Percentiles rank a stretch among this genome's conserved stretches.
phyloP scores from a whole-genome alignment of 2,797 vertebrate species.

The Eleutherodactylus coqui region DNA sequence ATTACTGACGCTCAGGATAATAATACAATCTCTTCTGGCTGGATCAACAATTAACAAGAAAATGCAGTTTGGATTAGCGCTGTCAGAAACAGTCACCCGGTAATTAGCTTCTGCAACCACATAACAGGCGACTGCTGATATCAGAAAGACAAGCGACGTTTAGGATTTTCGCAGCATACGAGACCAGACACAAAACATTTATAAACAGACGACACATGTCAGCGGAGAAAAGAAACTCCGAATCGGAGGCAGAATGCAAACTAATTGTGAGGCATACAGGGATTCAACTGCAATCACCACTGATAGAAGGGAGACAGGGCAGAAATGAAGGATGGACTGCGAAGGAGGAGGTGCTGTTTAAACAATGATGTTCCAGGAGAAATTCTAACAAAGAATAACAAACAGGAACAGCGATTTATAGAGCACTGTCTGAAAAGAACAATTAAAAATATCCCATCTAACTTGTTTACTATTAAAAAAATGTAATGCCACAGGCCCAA shows the following conservation, averaged over 20 bases:
- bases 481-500: neutral
- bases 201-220: conserved; percentile 63
- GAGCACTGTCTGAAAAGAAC: neutral
- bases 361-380: conserved; percentile 7
- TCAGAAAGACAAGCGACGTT: conserved; percentile 54
- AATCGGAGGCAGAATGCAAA: conserved; percentile 52
- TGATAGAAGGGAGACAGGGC: conserved; percentile 39
- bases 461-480: neutral
- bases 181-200: conserved; percentile 65
- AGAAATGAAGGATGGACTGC: conserved; percentile 23
- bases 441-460: neutral
- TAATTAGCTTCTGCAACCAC: conserved; percentile 67
- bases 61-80: conserved; percentile 67
- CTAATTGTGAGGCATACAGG: conserved; percentile 50
- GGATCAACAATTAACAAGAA: conserved; percentile 64
- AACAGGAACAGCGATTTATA: conserved; percentile 1
- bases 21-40: conserved; percentile 57
- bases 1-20: neutral
- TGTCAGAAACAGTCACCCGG: conserved; percentile 68
- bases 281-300: conserved; percentile 39
- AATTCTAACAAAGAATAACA: conserved; percentile 15
- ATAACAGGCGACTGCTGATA: conserved; percentile 63
- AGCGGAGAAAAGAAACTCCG: conserved; percentile 56
- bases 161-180: conserved; percentile 61
- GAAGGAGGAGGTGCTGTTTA: neutral